Evolutionary conservation across 2,797 vertebrate genomes (phyloP).

Genomic region (Ctenopoma kingsleyae): DNA sequence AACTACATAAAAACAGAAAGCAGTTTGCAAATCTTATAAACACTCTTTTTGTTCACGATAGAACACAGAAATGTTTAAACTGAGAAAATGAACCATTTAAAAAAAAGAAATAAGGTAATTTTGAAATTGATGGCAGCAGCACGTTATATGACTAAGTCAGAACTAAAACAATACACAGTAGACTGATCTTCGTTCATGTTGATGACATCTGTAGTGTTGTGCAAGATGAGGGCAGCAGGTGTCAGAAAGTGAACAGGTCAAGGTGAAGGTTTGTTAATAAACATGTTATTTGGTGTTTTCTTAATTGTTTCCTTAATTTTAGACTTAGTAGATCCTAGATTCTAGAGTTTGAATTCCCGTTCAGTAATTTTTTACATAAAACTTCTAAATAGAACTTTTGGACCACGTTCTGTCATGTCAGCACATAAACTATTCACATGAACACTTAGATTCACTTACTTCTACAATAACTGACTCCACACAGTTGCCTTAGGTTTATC

Average conservation of each 20-base stretch:
- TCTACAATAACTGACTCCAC: conserved; percentile 19
- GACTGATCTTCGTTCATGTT: no score
- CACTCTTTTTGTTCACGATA: no score
- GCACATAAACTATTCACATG: conserved; percentile 6
- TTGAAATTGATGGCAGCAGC: no score
- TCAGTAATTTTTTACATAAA: not conserved
- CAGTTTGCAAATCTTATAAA: no score
- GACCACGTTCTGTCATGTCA: conserved; percentile 16
- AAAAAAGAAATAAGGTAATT: no score
- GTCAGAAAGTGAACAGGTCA: not conserved
- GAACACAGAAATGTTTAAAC: no score
- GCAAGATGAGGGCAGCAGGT: no score
- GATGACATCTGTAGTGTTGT: no score
- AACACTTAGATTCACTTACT: not conserved
- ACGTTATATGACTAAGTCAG: no score
- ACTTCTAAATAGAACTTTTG: not conserved
- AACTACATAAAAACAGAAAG: no score
- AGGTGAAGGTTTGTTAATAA: not conserved
- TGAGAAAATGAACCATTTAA: no score
- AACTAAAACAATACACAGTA: no score
- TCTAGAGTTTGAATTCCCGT: not conserved
- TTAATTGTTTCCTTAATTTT: not conserved
- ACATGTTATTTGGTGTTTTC: not conserved
- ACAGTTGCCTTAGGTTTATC: conserved; percentile 26
- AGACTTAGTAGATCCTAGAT: not conserved